Evolutionary conservation across 2,888 invertebrate genomes (phyloP).

Genomic region (Meteorus colon): DNA sequence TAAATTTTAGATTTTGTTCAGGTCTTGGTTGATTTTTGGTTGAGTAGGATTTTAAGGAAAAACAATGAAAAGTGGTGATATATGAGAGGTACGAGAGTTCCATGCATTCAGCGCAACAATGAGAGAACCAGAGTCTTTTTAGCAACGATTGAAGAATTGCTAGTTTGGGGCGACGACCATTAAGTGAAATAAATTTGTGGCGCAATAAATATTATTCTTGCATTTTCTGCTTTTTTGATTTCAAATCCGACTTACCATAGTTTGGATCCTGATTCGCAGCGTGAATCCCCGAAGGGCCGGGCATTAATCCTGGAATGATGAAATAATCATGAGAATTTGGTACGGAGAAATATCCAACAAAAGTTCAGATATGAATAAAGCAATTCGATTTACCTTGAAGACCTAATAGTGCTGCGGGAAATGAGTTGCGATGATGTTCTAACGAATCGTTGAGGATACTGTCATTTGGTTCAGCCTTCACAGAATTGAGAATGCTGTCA

Average conservation of each 20-base stretch:
- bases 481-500: constrained; percentile 85
- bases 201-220: constrained; percentile 38
- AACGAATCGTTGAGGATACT: constrained; percentile 78
- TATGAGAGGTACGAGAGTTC: constrained; percentile 73
- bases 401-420: constrained; percentile 86
- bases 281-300: constrained; percentile 90
- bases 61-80: constrained; percentile 44
- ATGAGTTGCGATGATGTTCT: constrained; percentile 81
- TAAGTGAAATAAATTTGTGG: constrained; percentile 58
- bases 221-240: constrained; percentile 31
- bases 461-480: constrained; percentile 85
- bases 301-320: constrained; percentile 81
- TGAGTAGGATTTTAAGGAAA: constrained; percentile 18
- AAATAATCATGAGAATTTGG: background rate
- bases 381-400: constrained; percentile 79
- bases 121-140: constrained; percentile 67
- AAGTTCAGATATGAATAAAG: background rate
- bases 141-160: constrained; percentile 69
- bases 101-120: constrained; percentile 73
- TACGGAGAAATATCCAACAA: background rate
- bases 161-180: constrained; percentile 69
- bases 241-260: constrained; percentile 81
- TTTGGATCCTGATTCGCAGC: constrained; percentile 81
- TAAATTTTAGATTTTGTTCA: constrained; percentile 2
- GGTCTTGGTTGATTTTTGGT: constrained; percentile 9